Evolutionary conservation across 2,113 vertebrate species (phyloP).

Genomic region (Cebidichthys violaceus): DNA sequence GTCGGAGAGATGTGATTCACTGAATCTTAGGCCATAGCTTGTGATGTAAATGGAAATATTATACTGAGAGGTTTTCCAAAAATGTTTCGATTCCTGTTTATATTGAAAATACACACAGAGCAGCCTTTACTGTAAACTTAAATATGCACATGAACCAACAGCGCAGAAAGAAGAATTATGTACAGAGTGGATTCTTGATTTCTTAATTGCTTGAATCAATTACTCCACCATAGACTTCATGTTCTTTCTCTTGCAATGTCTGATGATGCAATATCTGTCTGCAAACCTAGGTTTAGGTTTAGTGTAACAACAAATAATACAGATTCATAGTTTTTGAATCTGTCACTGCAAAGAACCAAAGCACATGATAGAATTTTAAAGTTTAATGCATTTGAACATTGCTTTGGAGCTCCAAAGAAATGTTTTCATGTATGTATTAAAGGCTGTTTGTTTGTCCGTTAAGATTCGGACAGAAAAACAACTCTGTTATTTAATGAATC

Average conservation of each 20-base stretch:
- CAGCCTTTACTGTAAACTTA: not conserved
- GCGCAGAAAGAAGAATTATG: not conserved
- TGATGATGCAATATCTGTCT: not conserved
- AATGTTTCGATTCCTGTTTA: not conserved
- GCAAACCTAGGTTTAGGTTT: not conserved
- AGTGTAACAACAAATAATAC: not conserved
- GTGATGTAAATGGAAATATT: not conserved
- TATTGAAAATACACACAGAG: not conserved
- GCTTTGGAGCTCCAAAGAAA: not conserved
- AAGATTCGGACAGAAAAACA: constrained; percentile 27
- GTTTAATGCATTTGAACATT: not conserved
- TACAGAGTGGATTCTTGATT: not conserved
- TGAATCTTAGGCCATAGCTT: not conserved
- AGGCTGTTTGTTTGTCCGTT: not conserved
- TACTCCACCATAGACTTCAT: not conserved
- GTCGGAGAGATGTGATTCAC: not conserved
- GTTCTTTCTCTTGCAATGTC: not conserved
- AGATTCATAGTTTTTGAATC: not conserved
- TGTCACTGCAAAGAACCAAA: not conserved
- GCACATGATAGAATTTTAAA: not conserved
- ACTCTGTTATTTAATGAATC: constrained; percentile 55
- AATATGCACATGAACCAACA: not conserved
- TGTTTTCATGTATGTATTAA: too few relatives aligned
- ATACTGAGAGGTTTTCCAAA: not conserved
- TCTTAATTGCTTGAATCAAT: not conserved